Evolutionary conservation across 1,140 invertebrate species (phyloP).

Genomic region (Macrocentrus cingulum): DNA sequence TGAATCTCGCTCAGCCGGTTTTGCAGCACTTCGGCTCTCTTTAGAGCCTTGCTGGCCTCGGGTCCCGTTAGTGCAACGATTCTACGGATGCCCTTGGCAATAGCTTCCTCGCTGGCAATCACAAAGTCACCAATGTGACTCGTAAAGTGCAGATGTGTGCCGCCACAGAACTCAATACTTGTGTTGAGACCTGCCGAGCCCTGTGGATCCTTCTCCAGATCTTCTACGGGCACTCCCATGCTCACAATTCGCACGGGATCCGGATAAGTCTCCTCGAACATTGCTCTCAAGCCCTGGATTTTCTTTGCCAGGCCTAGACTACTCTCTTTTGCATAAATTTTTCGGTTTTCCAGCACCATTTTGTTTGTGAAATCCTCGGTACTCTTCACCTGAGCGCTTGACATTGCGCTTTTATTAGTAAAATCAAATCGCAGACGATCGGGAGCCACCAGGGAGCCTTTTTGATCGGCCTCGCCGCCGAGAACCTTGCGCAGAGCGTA

Average conservation of each 20-base stretch:
- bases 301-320: constrained; percentile 82
- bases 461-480: constrained; percentile 90
- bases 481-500: constrained; percentile 89
- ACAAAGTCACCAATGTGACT: constrained; percentile 94
- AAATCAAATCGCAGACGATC: constrained; percentile 97
- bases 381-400: constrained; percentile 80
- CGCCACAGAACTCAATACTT: constrained; percentile 99
- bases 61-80: constrained; percentile 96
- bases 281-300: constrained; percentile 92
- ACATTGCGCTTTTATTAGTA: constrained; percentile 91
- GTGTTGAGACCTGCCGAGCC: constrained; percentile 76
- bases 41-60: constrained; percentile 85
- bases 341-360: constrained; percentile 77
- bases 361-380: constrained; percentile 79
- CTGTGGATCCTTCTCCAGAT: constrained; percentile 84
- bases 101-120: constrained; percentile 97
- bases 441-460: constrained; percentile 97
- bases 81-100: constrained; percentile 96
- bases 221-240: constrained; percentile 89
- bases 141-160: constrained; percentile 89
- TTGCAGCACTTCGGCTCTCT: constrained; percentile 76
- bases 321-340: constrained; percentile 91
- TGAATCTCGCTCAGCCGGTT: constrained; percentile 73
- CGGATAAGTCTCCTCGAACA: constrained; percentile 99
- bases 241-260: constrained; percentile 97